A percentile compares a stretch with the other conserved stretches of the same genome.
phyloP scores from a whole-genome alignment of 2,797 vertebrate genomes.

The Bradypus variegatus region DNA sequence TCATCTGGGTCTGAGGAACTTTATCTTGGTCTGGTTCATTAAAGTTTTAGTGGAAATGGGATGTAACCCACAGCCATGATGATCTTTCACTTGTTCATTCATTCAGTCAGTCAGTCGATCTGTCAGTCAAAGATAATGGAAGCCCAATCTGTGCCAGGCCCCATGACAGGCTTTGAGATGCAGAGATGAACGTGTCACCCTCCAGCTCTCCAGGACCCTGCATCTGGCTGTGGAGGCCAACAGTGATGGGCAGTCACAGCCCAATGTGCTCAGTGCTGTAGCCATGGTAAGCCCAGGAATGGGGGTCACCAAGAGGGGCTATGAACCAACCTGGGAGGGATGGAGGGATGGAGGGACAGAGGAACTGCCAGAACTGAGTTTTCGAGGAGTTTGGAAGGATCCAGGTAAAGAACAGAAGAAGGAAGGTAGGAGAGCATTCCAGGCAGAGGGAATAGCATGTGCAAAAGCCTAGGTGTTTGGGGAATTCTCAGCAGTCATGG shows the following conservation, averaged over 20 bases:
- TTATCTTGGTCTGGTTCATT: not conserved
- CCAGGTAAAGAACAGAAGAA: not conserved
- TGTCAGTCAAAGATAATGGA: not conserved
- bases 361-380: not conserved
- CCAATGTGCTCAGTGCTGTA: not conserved
- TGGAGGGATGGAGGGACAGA: not conserved
- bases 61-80: not conserved
- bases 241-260: not conserved
- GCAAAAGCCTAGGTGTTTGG: not conserved
- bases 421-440: not conserved
- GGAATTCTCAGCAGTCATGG: not conserved
- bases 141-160: not conserved
- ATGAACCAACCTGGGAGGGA: not conserved
- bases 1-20: not conserved
- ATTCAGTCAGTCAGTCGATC: not conserved
- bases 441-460: not conserved
- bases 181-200: not conserved
- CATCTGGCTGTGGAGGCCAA: not conserved
- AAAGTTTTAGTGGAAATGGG: not conserved
- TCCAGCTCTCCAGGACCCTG: not conserved
- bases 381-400: not conserved
- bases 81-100: not conserved
- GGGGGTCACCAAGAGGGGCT: not conserved
- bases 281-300: rapidly evolving
- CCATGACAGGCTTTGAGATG: not conserved